These are phyloP conservation scores for Noctua janthe DNA, from an alignment of 2,888 invertebrate species.

Conservation along the genomic window DNA sequence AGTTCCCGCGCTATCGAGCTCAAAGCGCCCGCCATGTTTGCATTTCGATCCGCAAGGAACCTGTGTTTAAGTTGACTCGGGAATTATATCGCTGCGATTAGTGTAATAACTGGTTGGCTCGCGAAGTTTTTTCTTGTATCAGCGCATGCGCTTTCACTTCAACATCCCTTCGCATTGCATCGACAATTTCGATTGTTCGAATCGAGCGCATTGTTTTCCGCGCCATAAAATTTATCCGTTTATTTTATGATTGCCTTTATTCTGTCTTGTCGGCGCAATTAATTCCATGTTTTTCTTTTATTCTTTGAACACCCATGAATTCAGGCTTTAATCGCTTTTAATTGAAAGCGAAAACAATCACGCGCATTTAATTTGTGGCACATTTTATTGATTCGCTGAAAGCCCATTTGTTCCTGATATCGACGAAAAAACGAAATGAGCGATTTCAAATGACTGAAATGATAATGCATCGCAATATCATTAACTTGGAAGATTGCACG, in stretches of 20 bases:
- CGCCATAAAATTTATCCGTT: slow-evolving; percentile 81
- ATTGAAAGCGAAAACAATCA: slow-evolving; percentile 71
- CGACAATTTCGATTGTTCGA: slow-evolving; percentile 83
- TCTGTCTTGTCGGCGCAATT: slow-evolving; percentile 75
- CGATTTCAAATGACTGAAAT: slow-evolving; percentile 78
- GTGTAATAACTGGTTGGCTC: slow-evolving; percentile 90
- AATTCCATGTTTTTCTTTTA: slow-evolving; percentile 72
- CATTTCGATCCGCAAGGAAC: slow-evolving; percentile 90
- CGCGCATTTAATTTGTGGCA: slow-evolving; percentile 64
- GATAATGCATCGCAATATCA: slow-evolving; percentile 82
- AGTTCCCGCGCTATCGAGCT: slow-evolving; percentile 83
- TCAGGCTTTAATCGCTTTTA: slow-evolving; percentile 67
- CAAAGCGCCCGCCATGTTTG: slow-evolving; percentile 91
- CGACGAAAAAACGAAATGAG: slow-evolving; percentile 74
- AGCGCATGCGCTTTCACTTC: slow-evolving; percentile 84
- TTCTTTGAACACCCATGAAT: slow-evolving; percentile 66
- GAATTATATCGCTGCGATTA: slow-evolving; percentile 91
- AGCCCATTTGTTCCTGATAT: slow-evolving; percentile 60
- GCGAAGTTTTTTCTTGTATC: slow-evolving; percentile 86
- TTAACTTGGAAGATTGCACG: slow-evolving; percentile 81
- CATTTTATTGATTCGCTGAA: slow-evolving; percentile 61
- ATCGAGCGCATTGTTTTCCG: slow-evolving; percentile 86
- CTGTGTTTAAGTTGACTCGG: slow-evolving; percentile 90
- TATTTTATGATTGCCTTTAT: slow-evolving; percentile 81
- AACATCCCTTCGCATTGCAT: slow-evolving; percentile 81